Conservation (phyloP, 2,888 invertebrate species). For the Tenthredo amoena region DNA sequence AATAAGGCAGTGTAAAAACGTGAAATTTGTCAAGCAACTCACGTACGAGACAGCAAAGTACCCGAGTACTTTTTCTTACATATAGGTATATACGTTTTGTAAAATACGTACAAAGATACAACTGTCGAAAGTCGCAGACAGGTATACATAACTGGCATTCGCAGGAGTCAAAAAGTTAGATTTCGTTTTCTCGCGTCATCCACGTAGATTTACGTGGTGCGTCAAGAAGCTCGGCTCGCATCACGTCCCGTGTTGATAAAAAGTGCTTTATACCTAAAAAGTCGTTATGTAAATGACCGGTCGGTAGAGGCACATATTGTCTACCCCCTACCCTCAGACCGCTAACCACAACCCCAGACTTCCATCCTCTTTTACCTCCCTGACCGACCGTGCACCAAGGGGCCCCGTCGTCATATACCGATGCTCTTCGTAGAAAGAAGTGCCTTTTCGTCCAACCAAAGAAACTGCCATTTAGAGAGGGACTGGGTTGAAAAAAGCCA, state of each 20-base stretch:
- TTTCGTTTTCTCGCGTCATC: slow-evolving; percentile 50
- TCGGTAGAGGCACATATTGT: slow-evolving; percentile 51
- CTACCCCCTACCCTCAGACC: slow-evolving; percentile 26
- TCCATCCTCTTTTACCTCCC: slow-evolving; percentile 47
- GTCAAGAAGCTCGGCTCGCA: slow-evolving; percentile 45
- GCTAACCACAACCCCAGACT: slow-evolving; percentile 45
- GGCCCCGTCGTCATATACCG: slow-evolving; percentile 36
- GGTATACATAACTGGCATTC: slow-evolving; percentile 17
- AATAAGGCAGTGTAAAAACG: not conserved
- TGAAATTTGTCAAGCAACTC: slow-evolving; percentile 37
- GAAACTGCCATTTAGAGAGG: slow-evolving; percentile 49
- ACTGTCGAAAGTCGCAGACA: not conserved
- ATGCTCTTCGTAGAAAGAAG: slow-evolving; percentile 48
- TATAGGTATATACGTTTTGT: slow-evolving; percentile 23
- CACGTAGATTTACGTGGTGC: slow-evolving; percentile 48
- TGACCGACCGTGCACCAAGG: slow-evolving; percentile 14
- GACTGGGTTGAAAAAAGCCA: slow-evolving; percentile 1
- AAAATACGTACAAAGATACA: slow-evolving; percentile 22
- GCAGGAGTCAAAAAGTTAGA: slow-evolving; percentile 41
- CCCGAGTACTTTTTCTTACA: slow-evolving; percentile 12
- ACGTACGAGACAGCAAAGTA: slow-evolving; percentile 36
- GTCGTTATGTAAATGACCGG: slow-evolving; percentile 74
- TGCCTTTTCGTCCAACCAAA: slow-evolving; percentile 47
- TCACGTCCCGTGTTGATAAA: slow-evolving; percentile 65
- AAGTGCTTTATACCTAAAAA: slow-evolving; percentile 70